Base-by-base conservation (phyloP, 2,797 vertebrate species). In the Chloroceryle amazona region DNA sequence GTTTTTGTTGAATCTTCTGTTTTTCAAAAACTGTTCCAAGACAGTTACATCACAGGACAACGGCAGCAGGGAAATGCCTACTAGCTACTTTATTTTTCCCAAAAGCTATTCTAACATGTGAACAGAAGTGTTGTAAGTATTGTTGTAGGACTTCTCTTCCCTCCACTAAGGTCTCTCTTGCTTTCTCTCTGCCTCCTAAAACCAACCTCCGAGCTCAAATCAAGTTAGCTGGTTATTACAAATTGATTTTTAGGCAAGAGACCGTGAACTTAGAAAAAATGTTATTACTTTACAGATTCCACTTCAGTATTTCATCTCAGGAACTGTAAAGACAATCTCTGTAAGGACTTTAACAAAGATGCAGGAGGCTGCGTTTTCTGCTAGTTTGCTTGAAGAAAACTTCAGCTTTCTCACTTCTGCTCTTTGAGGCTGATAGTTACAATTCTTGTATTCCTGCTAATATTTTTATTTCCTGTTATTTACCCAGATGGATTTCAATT, bases 1-100 rank as follows among this genome's bases (percentile, higher is more conserved):
- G 41, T 47, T 85, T 33, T n/a, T 75, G 21, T 33, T 83, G 5
- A 67, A 84, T 28, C 41, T 63, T 44, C 72, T 51, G 22, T 3
- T 62, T 94, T 86, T 88, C 28, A 76, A 76, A 72, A 82, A 51
- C 28, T 66, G 17, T 71, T 52, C 39, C 73, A 70, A 82, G 29
- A 74, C 9, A 46, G 18, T 39, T 55, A 42, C 0, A 0, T 31
- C 31, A 52, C 0, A 0, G 31, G 31, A 67, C 58, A 83, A 78
- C 6, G 89, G 44, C 23, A 86, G 62, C 52, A 86, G 33, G 39
- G 29, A 79, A 90, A 79, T 19, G 13, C 13, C 58, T 35, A 61
- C 5, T n/a, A 41, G n/a, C 12, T 66, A 15, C n/a, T 72, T 37
- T n/a, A 29, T 81, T 95, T 81, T 60, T 33, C 52, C 58, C 49